Evolutionary conservation across 2,888 invertebrate genomes (phyloP).

Genomic region (Charanyca ferruginea): DNA sequence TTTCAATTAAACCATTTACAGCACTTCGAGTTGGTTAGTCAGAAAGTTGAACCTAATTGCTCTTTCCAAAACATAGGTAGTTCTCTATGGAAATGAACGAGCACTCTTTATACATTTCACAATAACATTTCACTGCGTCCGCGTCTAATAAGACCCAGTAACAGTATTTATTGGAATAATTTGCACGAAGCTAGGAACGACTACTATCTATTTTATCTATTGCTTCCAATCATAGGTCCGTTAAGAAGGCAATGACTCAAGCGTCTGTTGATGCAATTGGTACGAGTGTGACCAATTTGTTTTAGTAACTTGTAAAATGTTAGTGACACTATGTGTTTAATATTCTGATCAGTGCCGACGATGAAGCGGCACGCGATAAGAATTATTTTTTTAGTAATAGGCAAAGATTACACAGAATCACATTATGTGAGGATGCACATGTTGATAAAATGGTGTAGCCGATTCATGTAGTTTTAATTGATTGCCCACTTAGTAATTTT

Average conservation of each 20-base stretch:
- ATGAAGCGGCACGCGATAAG: slow-evolving; percentile 54
- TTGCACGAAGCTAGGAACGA: slow-evolving; percentile 25
- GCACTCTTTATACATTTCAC: too few relatives aligned
- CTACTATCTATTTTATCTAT: slow-evolving; percentile 45
- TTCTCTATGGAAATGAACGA: too few relatives aligned
- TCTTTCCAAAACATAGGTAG: too few relatives aligned
- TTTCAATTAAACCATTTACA: too few relatives aligned
- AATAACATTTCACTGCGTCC: slow-evolving; percentile 2
- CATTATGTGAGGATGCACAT: slow-evolving; percentile 23
- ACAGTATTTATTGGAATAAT: slow-evolving; percentile 19
- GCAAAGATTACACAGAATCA: slow-evolving; percentile 22
- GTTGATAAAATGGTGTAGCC: slow-evolving; percentile 20
- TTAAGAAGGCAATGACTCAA: slow-evolving; percentile 58
- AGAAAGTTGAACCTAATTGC: too few relatives aligned
- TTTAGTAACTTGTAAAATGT: slow-evolving; percentile 53
- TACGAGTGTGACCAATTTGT: slow-evolving; percentile 57
- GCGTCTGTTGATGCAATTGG: slow-evolving; percentile 59
- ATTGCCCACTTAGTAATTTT: too few relatives aligned
- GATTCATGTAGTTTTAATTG: background rate
- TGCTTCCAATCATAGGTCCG: slow-evolving; percentile 56
- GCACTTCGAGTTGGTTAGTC: too few relatives aligned
- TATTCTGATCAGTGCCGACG: slow-evolving; percentile 61
- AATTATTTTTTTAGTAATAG: slow-evolving; percentile 42
- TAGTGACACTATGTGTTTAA: slow-evolving; percentile 60
- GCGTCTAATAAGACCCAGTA: background rate